Base-by-base conservation (phyloP, 1,140 invertebrate species). In the Phocides pigmalion region DNA sequence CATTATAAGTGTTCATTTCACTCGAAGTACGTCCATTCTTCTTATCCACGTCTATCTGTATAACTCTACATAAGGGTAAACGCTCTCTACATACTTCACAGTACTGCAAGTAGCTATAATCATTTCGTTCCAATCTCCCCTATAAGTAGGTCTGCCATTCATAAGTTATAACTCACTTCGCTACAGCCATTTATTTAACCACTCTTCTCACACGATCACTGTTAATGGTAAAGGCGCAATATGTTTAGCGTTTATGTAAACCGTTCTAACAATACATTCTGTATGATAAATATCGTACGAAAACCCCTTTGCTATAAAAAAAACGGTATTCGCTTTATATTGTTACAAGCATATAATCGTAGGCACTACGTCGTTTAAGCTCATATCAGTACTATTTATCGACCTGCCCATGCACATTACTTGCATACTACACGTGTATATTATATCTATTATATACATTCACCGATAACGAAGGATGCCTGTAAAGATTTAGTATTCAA, bases 301-400 rank as follows among this genome's bases (percentile, higher is more conserved):
- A 79, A 78, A 51, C 51, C 66, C 78, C 62, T 69, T 68, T 75
- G 72, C 71, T 53, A 59, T 76, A 67, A 82, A 74, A n/a, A n/a
- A 69, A 68, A 77, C 77, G 51, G 50, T 66, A 68, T 73, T 74
- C 64, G 72, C 71, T 80, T 79, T 81, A 78, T 69, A 82, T 69
- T 82, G 76, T 79, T 74, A 82, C 71, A 90, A 90, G 89, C 87
- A 90, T 86, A 88, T 86, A 88, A 80, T 82, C 79, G 87, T 89
- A 91, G 89, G 89, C 87, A 91, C 89, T 91, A 91, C 89, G 77
- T 91, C 78, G 68, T 84, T 79, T 91, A 91, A 91, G 89, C 89
- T 91, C 89, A 86, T 91, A 88, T 90, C 87, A 90, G 87, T 89
- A 89, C 84, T 91, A 89, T 87, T 83, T 84, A 75, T 89, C 76